Conservation (phyloP, 2,888 invertebrate genomes). For the Polylopha cassiicola region DNA sequence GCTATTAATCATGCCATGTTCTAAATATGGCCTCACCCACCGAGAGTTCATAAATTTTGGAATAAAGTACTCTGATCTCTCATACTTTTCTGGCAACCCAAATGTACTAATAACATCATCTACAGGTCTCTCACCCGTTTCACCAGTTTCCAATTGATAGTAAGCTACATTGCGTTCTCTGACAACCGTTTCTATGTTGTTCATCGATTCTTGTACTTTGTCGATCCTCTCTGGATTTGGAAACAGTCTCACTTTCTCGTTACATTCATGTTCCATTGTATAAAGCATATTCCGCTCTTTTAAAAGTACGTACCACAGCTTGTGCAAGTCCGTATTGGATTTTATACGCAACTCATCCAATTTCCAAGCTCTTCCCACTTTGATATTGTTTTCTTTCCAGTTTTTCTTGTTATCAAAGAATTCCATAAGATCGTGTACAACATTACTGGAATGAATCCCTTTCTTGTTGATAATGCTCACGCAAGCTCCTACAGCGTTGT, state of each 20-base stretch:
- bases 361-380: constrained; percentile 91
- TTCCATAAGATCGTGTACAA: constrained; percentile 82
- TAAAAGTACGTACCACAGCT: constrained; percentile 93
- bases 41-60: constrained; percentile 82
- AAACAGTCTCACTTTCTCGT: constrained; percentile 81
- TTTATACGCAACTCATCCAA: constrained; percentile 94
- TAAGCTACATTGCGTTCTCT: constrained; percentile 95
- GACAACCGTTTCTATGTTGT: constrained; percentile 92
- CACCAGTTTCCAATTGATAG: constrained; percentile 91
- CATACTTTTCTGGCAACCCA: constrained; percentile 78
- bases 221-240: constrained; percentile 96
- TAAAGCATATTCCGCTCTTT: constrained; percentile 98
- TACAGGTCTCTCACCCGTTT: constrained; percentile 86
- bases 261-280: constrained; percentile 94
- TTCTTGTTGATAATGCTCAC: constrained; percentile 27
- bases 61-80: constrained; percentile 78
- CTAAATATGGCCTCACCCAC: constrained; percentile 78
- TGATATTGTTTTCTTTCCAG: constrained; percentile 86
- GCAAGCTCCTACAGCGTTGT: constrained; percentile 13
- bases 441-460: constrained; percentile 56
- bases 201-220: constrained; percentile 97
- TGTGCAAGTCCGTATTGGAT: constrained; percentile 96
- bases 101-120: constrained; percentile 76
- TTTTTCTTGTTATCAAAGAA: constrained; percentile 93
- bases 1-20: constrained; percentile 72